Evolutionary conservation across 2,888 invertebrate species (phyloP), one percentile per base, ranked within the genome.

Genomic region (Papilio protenor): DNA sequence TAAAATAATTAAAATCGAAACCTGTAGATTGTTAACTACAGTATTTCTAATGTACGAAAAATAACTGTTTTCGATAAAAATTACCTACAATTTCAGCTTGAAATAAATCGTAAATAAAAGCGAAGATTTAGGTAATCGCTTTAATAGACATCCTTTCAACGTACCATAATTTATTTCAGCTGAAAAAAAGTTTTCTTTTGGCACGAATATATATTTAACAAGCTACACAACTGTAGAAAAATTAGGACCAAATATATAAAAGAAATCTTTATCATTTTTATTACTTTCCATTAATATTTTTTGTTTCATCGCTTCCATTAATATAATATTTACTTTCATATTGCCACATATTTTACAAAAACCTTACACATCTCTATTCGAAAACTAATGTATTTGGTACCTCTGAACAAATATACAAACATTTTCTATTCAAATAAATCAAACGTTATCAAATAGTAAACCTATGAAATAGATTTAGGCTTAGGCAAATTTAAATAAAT

Each of bases 161-260:
- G 71, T 16, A 52, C 71, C 27, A 71, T 71, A 71, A 72, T 55
- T 72, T 72, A 55, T 72, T 40, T 72, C 33, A 72, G 71, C 52
- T 55, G 33, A 27, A 33, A 33, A 71, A 71, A 72, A n/a, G 52
- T 23, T 72, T 55, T 72, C 23, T 21, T 71, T 71, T 49, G 16
- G 47, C 49, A 47, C 21, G 70, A 33, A 27, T 71, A 71, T 16
- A 52, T 72, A 72, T 52, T 52, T 71, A 52, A 71, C 18, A 72
- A 55, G 55, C 12, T 27, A 33, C 72, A 11, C 23, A 27, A 72
- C 55, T 33, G 33, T 33, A 23, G 55, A 27, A 49, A 49, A 72
- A 52, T 55, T 71, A 23, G 6, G 18, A 33, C 4, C 23, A 10
- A 71, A 71, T 71, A 71, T 71, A 71, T 27, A 6, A 16, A 49